A percentile compares a stretch with the other conserved stretches of the same genome.
Conservation (phyloP, 2,888 invertebrate genomes). For the Syrphus vitripennis region DNA sequence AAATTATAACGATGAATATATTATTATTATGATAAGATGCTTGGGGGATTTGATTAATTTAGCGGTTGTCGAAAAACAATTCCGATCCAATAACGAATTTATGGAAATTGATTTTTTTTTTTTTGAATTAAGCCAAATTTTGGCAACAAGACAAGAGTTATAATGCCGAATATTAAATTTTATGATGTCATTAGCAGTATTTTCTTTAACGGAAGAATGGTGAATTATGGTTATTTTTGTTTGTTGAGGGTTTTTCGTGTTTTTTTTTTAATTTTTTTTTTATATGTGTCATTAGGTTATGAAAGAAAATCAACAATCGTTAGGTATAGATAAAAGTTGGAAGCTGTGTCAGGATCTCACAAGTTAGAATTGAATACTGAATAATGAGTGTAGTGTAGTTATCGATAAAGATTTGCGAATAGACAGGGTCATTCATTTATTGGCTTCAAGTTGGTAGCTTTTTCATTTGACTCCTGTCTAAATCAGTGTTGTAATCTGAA, state of each 20-base stretch:
- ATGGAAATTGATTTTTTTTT: slow-evolving; percentile 41
- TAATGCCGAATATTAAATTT: slow-evolving; percentile 33
- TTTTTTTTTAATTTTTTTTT: neutral
- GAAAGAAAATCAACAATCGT: neutral
- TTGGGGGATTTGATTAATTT: slow-evolving; percentile 11
- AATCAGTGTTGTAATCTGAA: too few relatives aligned
- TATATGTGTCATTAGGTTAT: neutral
- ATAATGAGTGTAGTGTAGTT: too few relatives aligned
- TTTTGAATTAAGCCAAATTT: neutral
- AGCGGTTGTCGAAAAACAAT: slow-evolving; percentile 18
- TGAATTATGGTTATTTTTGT: neutral
- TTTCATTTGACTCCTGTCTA: too few relatives aligned
- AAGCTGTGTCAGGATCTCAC: too few relatives aligned
- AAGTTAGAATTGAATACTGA: too few relatives aligned
- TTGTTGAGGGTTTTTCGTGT: too few relatives aligned
- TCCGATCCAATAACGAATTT: slow-evolving; percentile 33
- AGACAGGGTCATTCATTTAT: too few relatives aligned
- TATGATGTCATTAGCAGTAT: slow-evolving; percentile 32
- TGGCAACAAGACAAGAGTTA: neutral
- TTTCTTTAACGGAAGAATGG: neutral
- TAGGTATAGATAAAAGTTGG: too few relatives aligned
- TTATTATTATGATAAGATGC: too few relatives aligned
- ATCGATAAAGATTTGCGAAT: too few relatives aligned
- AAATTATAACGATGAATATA: neutral
- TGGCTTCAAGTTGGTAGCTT: too few relatives aligned